Evolutionary conservation across 2,113 vertebrate species (phyloP).

Genomic region (Conger conger): DNA sequence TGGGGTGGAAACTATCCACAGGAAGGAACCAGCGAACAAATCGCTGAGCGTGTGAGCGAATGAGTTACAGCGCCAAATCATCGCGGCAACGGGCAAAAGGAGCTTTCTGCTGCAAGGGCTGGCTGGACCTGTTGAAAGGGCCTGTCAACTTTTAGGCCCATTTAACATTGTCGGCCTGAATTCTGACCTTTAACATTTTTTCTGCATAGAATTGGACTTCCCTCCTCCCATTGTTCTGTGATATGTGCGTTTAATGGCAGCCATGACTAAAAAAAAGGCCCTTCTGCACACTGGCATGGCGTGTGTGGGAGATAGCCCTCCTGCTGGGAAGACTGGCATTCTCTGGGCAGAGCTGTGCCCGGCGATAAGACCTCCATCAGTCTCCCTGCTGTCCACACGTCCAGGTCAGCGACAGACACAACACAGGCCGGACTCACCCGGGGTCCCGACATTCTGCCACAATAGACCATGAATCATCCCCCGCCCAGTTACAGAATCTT

Average conservation of each 20-base stretch:
- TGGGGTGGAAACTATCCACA: background rate
- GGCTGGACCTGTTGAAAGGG: background rate
- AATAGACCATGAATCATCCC: background rate
- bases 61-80: background rate
- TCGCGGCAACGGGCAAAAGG: background rate
- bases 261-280: too few relatives aligned
- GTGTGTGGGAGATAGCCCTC: background rate
- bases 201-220: background rate
- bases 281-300: background rate
- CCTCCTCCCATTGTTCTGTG: slow-evolving; percentile 4
- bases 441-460: background rate
- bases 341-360: background rate
- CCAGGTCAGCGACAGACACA: background rate
- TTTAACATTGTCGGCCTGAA: background rate
- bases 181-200: background rate
- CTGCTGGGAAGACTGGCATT: background rate
- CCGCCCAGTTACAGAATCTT: background rate
- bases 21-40: background rate
- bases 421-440: background rate
- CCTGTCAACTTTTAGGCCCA: background rate
- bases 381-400: background rate
- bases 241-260: background rate
- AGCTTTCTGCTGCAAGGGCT: background rate
- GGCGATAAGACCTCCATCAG: background rate
- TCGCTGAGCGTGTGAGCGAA: background rate